phyloP scores from a whole-genome alignment of 2,888 invertebrate species.

The Conus canariensis region DNA sequence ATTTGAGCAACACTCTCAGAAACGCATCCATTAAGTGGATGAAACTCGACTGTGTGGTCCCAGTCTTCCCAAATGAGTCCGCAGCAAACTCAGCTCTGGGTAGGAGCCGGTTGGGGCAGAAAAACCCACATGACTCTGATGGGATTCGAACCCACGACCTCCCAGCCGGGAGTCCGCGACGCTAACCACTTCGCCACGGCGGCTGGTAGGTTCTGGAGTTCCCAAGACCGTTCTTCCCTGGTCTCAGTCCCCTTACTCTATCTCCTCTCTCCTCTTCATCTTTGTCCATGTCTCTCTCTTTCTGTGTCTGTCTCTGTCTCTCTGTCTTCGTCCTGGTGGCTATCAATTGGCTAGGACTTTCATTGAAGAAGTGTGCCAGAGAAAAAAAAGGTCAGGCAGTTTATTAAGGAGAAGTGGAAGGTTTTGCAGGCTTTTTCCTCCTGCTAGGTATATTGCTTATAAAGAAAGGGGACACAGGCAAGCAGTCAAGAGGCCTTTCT shows the following conservation, averaged over 20 bases:
- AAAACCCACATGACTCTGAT: too few relatives aligned
- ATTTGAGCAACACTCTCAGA: too few relatives aligned
- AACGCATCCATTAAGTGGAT: too few relatives aligned
- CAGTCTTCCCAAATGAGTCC: too few relatives aligned
- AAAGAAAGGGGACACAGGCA: background rate
- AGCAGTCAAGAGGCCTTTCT: constrained; percentile 9
- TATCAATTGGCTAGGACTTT: background rate
- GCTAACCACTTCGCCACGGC: too few relatives aligned
- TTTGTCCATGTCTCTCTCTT: too few relatives aligned
- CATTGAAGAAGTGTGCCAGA: constrained; percentile 9
- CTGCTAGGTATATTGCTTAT: background rate
- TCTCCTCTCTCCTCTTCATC: background rate
- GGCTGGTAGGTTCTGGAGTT: background rate
- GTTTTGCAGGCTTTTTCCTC: background rate
- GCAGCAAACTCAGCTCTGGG: too few relatives aligned
- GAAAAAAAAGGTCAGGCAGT: constrained; percentile 23
- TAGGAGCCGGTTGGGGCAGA: too few relatives aligned
- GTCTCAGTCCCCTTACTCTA: background rate
- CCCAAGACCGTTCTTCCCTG: background rate
- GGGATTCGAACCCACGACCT: too few relatives aligned
- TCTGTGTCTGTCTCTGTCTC: background rate
- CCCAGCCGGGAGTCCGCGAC: too few relatives aligned
- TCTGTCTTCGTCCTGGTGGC: background rate
- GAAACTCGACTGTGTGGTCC: too few relatives aligned
- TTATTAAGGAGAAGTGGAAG: background rate